Percentiles rank a stretch among this genome's conserved stretches.
phyloP scores from a whole-genome alignment of 2,888 invertebrate species.

The Hirtodrosophila histrioides region DNA sequence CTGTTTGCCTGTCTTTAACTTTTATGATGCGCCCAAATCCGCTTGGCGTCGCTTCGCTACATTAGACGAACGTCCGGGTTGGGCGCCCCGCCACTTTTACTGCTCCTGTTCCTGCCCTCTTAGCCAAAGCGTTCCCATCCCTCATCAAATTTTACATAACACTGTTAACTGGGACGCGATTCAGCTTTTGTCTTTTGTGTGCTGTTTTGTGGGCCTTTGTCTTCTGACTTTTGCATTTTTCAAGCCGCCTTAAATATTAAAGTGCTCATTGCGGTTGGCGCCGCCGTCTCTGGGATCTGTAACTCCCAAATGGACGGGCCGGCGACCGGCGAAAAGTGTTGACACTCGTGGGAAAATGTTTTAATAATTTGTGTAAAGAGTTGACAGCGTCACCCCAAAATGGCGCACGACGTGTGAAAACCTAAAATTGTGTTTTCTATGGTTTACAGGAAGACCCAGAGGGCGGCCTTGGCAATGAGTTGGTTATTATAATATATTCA shows the following conservation, averaged over 20 bases:
- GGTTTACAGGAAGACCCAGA: neutral
- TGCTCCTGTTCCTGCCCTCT: conserved; percentile 1
- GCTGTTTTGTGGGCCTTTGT: conserved; percentile 33
- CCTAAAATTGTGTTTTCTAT: conserved; percentile 58
- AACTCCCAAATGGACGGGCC: conserved; percentile 25
- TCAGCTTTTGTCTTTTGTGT: conserved; percentile 39
- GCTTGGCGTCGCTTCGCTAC: conserved; percentile 60
- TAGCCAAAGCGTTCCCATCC: conserved; percentile 34
- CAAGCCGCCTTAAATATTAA: conserved; percentile 73
- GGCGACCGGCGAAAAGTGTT: conserved; percentile 59
- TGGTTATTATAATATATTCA: conserved; percentile 54
- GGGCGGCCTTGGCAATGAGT: conserved; percentile 7
- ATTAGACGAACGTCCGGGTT: conserved; percentile 24
- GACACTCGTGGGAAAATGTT: conserved; percentile 79
- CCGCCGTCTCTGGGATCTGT: conserved; percentile 15
- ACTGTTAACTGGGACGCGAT: conserved; percentile 41
- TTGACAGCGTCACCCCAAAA: conserved; percentile 60
- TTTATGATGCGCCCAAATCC: conserved; percentile 74
- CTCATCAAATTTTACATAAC: conserved; percentile 46
- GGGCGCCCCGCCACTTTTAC: neutral
- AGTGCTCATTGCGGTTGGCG: conserved; percentile 63
- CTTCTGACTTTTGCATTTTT: conserved; percentile 73
- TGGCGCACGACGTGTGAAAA: conserved; percentile 53
- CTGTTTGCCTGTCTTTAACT: conserved; percentile 70
- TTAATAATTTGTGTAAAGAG: conserved; percentile 77